Evolutionary conservation across 2,797 vertebrate species (phyloP), one percentile per base, ranked within the genome.

Genomic region (Centroberyx gerrardi): DNA sequence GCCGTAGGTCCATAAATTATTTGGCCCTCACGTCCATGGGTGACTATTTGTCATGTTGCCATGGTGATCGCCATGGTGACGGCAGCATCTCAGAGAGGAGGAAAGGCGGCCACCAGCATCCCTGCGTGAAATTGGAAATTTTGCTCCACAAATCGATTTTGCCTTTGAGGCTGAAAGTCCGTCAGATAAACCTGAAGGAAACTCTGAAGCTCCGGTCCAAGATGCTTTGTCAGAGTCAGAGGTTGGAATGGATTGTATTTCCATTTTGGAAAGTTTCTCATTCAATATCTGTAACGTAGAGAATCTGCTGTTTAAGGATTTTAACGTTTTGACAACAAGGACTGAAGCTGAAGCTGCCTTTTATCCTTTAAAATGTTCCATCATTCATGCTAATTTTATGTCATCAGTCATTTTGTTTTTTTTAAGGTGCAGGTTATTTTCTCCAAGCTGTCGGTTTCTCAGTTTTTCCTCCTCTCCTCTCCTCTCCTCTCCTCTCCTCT

Each of bases 121-220:
- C 7, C 22, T 13, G 33, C n/a, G 9, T 66, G 49, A 53, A 54
- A 53, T 15, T 66, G 49, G 27, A 66, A 38, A 53, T 40, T 38
- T 53, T 38, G 31, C 14, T 28, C 18, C 31, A 46, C 18, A 66
- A 62, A 71, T 62, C 14, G 2, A 71, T 62, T 53, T 46, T 22
- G 12, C 15, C 8, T 53, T 53, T 53, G 51, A 53, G n/a, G 15
- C 58, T 31, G 12, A 46, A 33, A 33, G 22, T 22, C 7, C 2
- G 33, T 33, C 33, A 49, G 14, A 49, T 15, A 49, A 49, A 49
- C 48, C 48, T 49, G 48, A 22, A 22, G 22, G 22, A 22, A 22
- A 22, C 22, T 22, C n/a, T n/a, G n/a, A n/a, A n/a, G n/a, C n/a
- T n/a, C n/a, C n/a, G n/a, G n/a, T n/a, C n/a, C n/a, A n/a, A n/a